A percentile compares a stretch with the other conserved stretches of the same genome.
Evolutionary conservation across 2,797 vertebrate species (phyloP).

Genomic region (Enteromius paludinosus): DNA sequence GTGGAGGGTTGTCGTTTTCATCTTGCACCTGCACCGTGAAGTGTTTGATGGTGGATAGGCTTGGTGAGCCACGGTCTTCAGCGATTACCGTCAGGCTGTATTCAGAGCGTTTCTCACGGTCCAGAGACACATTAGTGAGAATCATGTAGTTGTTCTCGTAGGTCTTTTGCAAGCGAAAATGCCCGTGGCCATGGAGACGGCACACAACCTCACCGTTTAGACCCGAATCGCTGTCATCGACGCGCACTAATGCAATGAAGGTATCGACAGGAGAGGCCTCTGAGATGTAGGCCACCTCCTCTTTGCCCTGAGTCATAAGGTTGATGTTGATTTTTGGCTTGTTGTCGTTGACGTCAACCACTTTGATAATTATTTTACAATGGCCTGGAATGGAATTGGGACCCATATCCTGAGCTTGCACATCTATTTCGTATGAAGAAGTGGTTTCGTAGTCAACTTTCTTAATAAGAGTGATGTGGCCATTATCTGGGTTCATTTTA

Average conservation of each 20-base stretch:
- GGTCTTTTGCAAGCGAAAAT: slow-evolving; percentile 95
- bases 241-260: slow-evolving; percentile 91
- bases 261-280: slow-evolving; percentile 91
- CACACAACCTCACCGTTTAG: slow-evolving; percentile 91
- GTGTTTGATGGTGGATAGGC: slow-evolving; percentile 93
- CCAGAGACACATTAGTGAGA: slow-evolving; percentile 91
- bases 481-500: slow-evolving; percentile 89
- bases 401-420: slow-evolving; percentile 94
- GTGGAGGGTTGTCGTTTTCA: slow-evolving; percentile 95
- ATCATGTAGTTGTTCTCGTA: slow-evolving; percentile 98
- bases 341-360: slow-evolving; percentile 97
- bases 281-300: slow-evolving; percentile 92
- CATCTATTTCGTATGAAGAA: slow-evolving; percentile 92
- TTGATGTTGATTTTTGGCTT: slow-evolving; percentile 96
- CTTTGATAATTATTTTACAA: slow-evolving; percentile 94
- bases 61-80: slow-evolving; percentile 91
- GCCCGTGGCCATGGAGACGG: slow-evolving; percentile 91
- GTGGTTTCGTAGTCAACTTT: slow-evolving; percentile 93
- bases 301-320: slow-evolving; percentile 92
- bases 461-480: slow-evolving; percentile 90
- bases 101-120: slow-evolving; percentile 94
- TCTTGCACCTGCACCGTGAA: slow-evolving; percentile 95
- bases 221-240: slow-evolving; percentile 91
- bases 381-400: slow-evolving; percentile 96
- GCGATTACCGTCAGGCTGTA: slow-evolving; percentile 95